These are phyloP conservation scores for Folsomia manolachei DNA, from an alignment of 2,888 invertebrate species.

Conservation along the genomic window DNA sequence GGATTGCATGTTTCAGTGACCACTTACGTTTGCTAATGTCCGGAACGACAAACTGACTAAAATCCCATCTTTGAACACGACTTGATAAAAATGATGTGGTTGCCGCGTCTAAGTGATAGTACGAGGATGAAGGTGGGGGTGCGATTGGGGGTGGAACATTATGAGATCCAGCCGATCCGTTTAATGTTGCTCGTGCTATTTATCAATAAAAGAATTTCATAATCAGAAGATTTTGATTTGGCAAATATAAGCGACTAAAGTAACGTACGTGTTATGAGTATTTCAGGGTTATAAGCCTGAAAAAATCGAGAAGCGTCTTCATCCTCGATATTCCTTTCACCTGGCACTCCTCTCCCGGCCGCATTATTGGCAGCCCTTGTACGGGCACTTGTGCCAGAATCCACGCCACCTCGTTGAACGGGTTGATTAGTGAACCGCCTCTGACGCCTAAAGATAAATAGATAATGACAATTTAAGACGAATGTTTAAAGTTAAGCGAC, in stretches of 20 bases:
- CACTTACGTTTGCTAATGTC: conserved; percentile 44
- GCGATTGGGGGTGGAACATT: not conserved
- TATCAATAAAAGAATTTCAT: not conserved
- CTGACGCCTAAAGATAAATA: conserved; percentile 6
- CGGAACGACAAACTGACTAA: conserved; percentile 44
- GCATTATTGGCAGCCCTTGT: not conserved
- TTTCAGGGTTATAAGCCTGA: conserved; percentile 50
- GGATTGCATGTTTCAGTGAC: not conserved
- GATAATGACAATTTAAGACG: no score
- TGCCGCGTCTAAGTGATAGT: conserved; percentile 49
- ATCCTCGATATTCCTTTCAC: conserved; percentile 19
- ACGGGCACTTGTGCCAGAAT: conserved; percentile 10
- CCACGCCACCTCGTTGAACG: not conserved
- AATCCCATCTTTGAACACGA: conserved; percentile 50
- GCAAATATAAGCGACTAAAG: not conserved
- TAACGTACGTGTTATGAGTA: conserved; percentile 48
- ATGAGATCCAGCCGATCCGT: not conserved
- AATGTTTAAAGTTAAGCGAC: no score
- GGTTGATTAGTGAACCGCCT: conserved; percentile 8
- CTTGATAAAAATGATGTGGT: conserved; percentile 49
- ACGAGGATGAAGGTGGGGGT: conserved; percentile 41
- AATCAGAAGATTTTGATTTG: not conserved
- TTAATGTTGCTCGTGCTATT: conserved; percentile 1
- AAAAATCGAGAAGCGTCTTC: conserved; percentile 40
- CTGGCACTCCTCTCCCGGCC: not conserved